phyloP scores from a whole-genome alignment of 2,113 vertebrate genomes.

The Brachyhypopomus occidentalis region DNA sequence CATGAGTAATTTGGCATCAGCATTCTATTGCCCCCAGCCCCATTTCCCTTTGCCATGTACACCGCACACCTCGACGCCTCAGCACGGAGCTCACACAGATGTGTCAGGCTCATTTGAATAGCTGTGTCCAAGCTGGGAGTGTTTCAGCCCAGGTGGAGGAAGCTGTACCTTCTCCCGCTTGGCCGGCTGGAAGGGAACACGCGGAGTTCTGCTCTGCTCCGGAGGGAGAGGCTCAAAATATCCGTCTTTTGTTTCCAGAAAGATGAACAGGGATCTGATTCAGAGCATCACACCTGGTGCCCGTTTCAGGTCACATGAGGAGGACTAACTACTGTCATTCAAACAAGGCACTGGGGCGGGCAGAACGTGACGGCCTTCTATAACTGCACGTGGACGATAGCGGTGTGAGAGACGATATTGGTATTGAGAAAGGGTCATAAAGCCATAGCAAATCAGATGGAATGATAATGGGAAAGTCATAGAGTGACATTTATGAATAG shows the following conservation, averaged over 20 bases:
- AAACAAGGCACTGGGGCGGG: neutral
- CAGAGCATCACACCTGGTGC: constrained; percentile 31
- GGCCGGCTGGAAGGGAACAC: constrained; percentile 28
- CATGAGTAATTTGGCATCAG: neutral
- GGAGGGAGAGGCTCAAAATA: constrained; percentile 28
- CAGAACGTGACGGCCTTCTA: neutral
- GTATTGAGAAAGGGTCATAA: neutral
- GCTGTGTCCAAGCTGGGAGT: neutral
- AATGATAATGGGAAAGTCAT: neutral
- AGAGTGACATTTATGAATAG: neutral
- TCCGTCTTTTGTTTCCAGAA: constrained; percentile 32
- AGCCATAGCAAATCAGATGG: neutral
- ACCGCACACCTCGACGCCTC: neutral
- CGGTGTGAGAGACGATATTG: neutral
- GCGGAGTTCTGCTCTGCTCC: neutral
- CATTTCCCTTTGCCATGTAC: neutral
- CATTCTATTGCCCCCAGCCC: neutral
- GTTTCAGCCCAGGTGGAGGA: constrained; percentile 13
- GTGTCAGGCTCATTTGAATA: constrained; percentile 38
- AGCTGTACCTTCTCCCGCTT: constrained; percentile 23
- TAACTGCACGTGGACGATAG: neutral
- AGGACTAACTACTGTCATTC: neutral
- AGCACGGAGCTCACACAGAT: constrained; percentile 18
- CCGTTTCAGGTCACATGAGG: neutral
- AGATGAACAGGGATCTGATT: constrained; percentile 24